phyloP scores from a whole-genome alignment of 2,797 vertebrate species.

The Artibeus jamaicensis region DNA sequence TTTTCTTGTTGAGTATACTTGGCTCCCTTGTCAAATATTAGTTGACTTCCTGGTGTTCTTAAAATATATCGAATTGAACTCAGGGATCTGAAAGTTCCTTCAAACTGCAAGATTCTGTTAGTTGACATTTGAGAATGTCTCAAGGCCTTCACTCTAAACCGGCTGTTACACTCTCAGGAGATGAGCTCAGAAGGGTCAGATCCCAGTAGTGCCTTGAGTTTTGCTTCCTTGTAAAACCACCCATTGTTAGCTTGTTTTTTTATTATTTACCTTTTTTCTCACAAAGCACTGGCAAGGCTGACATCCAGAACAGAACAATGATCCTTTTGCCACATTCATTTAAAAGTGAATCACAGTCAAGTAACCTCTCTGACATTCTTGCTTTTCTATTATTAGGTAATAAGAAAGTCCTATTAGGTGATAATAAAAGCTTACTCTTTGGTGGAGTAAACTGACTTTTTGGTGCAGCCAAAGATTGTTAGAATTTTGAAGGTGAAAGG shows the following conservation, averaged over 20 bases:
- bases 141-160: background rate
- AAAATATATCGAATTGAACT: background rate
- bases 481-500: background rate
- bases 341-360: background rate
- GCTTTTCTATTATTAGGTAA: background rate
- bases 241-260: background rate
- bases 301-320: background rate
- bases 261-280: background rate
- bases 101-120: background rate
- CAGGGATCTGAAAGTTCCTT: background rate
- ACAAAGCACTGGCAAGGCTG: background rate
- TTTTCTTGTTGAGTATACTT: background rate
- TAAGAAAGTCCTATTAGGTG: no score
- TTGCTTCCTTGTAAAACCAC: background rate
- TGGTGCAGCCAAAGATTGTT: background rate
- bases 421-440: background rate
- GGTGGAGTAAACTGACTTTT: background rate
- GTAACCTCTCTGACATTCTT: background rate
- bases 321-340: background rate
- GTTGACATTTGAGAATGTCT: background rate
- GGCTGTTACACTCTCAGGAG: background rate
- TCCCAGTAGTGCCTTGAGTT: background rate
- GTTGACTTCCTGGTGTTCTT: background rate
- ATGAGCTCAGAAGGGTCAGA: background rate
- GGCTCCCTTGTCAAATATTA: background rate